phyloP scores from a whole-genome alignment of 2,888 invertebrate genomes.

The Latheticus oryzae region DNA sequence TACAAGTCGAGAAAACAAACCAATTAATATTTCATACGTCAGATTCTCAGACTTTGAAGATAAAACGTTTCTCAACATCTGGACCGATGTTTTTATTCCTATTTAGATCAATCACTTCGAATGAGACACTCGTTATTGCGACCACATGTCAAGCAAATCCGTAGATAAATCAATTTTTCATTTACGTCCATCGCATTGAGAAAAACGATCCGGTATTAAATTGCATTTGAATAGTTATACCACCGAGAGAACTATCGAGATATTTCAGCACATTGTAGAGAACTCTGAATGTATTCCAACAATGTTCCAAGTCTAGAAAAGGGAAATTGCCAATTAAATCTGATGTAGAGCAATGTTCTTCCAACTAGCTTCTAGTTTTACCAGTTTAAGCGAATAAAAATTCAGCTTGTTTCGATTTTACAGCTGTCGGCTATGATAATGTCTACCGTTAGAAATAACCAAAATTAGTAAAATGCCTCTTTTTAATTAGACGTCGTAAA shows the following conservation, averaged over 20 bases:
- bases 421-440: constrained; percentile 6
- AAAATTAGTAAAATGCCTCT: constrained; percentile 29
- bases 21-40: constrained; percentile 30
- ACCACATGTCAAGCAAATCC: constrained; percentile 20
- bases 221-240: constrained; percentile 7
- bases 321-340: constrained; percentile 31
- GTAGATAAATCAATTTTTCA: constrained; percentile 20
- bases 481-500: constrained; percentile 22
- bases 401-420: constrained; percentile 6
- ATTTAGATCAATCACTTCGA: constrained; percentile 23
- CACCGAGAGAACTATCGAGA: constrained; percentile 1
- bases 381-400: constrained; percentile 5
- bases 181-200: neutral
- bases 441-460: constrained; percentile 19
- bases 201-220: too few relatives aligned
- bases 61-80: constrained; percentile 22
- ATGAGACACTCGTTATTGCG: constrained; percentile 24
- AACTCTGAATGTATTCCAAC: constrained; percentile 26
- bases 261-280: constrained; percentile 6
- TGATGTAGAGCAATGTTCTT: constrained; percentile 19
- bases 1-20: too few relatives aligned
- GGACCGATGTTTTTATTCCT: constrained; percentile 25
- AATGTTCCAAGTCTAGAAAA: constrained; percentile 16
- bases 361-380: constrained; percentile 18
- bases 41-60: constrained; percentile 10